Conservation (phyloP, 1,140 invertebrate genomes). For the Drosophila ananassae region DNA sequence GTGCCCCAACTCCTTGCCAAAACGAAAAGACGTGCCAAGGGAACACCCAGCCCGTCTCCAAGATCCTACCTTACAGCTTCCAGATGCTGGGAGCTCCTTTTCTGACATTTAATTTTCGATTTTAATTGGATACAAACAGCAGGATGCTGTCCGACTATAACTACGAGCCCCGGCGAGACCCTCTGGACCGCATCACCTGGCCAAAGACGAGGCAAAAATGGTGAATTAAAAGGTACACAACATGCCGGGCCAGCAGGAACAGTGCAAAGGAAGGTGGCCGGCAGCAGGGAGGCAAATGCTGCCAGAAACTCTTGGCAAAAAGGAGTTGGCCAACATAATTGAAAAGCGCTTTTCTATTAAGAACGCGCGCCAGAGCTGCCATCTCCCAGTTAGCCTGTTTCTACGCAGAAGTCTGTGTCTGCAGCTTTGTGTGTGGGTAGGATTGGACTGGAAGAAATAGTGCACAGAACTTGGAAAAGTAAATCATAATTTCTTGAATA, state of each 20-base stretch:
- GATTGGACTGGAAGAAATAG: not conserved
- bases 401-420: constrained; percentile 7
- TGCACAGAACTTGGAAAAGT: not conserved
- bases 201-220: constrained; percentile 62
- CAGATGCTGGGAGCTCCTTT: constrained; percentile 34
- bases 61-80: not conserved
- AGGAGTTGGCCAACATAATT: constrained; percentile 80
- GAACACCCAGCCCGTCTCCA: constrained; percentile 1
- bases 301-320: constrained; percentile 62
- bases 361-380: constrained; percentile 55
- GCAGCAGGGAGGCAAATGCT: constrained; percentile 19
- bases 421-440: constrained; percentile 6
- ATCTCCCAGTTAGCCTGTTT: constrained; percentile 24
- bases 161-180: constrained; percentile 21
- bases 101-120: constrained; percentile 82
- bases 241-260: constrained; percentile 45
- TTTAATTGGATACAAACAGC: constrained; percentile 84
- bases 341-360: constrained; percentile 83
- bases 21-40: constrained; percentile 14
- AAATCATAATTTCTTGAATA: not conserved
- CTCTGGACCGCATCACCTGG: constrained; percentile 41
- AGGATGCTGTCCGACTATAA: constrained; percentile 69
- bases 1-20: not conserved
- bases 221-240: constrained; percentile 81
- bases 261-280: not conserved